A percentile compares a stretch with the other conserved stretches of the same genome.
phyloP scores from a whole-genome alignment of 1,140 invertebrate species.

The Drosophila serrata region DNA sequence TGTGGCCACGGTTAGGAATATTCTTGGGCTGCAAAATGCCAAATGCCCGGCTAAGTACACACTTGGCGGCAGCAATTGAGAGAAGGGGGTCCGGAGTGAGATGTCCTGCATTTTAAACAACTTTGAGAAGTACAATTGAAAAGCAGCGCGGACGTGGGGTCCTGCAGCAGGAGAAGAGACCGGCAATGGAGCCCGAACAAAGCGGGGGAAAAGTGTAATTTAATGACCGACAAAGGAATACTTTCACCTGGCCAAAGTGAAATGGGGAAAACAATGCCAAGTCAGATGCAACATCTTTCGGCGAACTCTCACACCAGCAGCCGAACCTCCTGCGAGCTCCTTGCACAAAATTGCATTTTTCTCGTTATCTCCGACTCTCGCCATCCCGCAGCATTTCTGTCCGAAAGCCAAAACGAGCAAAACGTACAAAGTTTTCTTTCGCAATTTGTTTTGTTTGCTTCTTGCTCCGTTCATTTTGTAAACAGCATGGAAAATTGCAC shows the following conservation, averaged over 20 bases:
- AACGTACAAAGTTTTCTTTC: constrained; percentile 76
- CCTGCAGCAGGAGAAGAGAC: not conserved
- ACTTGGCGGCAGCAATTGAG: constrained; percentile 41
- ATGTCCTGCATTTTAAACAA: constrained; percentile 53
- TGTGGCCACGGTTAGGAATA: constrained; percentile 20
- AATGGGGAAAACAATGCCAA: constrained; percentile 43
- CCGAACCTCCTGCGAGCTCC: constrained; percentile 6
- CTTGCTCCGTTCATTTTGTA: constrained; percentile 74
- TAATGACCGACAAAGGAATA: constrained; percentile 74
- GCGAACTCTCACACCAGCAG: constrained; percentile 21
- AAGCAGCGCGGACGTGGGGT: constrained; percentile 47
- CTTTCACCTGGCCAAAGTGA: constrained; percentile 37
- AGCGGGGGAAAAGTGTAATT: constrained; percentile 66
- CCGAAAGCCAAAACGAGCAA: constrained; percentile 42
- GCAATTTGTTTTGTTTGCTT: constrained; percentile 81
- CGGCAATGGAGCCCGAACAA: constrained; percentile 55
- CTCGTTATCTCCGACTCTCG: constrained; percentile 33
- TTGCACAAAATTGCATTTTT: constrained; percentile 72
- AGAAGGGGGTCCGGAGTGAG: constrained; percentile 17
- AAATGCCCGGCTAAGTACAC: constrained; percentile 35
- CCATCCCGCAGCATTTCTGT: constrained; percentile 10
- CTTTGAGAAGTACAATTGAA: constrained; percentile 56
- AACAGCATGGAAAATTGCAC: constrained; percentile 78
- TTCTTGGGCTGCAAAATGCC: constrained; percentile 12
- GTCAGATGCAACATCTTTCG: constrained; percentile 48